Evolutionary conservation across 1,140 invertebrate genomes (phyloP), one percentile per base, ranked within the genome.

Genomic region (Cylas formicarius): DNA sequence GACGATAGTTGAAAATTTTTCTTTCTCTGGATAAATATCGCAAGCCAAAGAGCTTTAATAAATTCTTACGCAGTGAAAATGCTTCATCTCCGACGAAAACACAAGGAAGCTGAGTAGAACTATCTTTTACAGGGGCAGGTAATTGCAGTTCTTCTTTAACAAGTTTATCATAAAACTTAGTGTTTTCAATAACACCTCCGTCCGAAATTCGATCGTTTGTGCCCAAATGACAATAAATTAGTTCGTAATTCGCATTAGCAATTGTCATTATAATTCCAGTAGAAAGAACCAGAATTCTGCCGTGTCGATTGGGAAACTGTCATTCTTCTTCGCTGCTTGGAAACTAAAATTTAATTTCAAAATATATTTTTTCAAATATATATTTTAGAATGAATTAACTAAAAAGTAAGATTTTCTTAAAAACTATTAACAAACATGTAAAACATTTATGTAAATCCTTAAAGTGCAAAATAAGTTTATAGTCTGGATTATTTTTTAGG

Each of bases 31-130:
- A 43, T 20, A 60, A 44, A 29, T 56, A 49, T 18, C 53, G 50
- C 28, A 50, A 53, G 21, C 48, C 48, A 57, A 58, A 72, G 37
- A 70, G 70, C 52, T 68, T 68, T 63, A 71, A 61, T 20, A 72
- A 44, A 45, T 66, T 53, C 35, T 45, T 26, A 33, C 47, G 50
- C 24, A 73, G 36, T 28, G 67, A 54, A 60, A 75, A 76, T 33
- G 67, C 70, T 43, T 70, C 68, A 60, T 75, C 71, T n/a, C 43
- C 36, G 23, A 50, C 3, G 21, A 50, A 50, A 0, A 50, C 34
- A 26, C 31, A 52, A 7, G 45, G 28, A 20, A 40, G 36, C 23
- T 38, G 23, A 6, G 5, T 38, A 24, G 23, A 33, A 29, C 36
- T 38, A 32, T 31, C 9, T 38, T 38, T 38, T 33, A 8, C 36